A percentile compares a stretch with the other conserved stretches of the same genome.
These are phyloP conservation scores for Dermolepida albohirtum DNA, from an alignment of 2,888 invertebrate species.

Conservation along the genomic window DNA sequence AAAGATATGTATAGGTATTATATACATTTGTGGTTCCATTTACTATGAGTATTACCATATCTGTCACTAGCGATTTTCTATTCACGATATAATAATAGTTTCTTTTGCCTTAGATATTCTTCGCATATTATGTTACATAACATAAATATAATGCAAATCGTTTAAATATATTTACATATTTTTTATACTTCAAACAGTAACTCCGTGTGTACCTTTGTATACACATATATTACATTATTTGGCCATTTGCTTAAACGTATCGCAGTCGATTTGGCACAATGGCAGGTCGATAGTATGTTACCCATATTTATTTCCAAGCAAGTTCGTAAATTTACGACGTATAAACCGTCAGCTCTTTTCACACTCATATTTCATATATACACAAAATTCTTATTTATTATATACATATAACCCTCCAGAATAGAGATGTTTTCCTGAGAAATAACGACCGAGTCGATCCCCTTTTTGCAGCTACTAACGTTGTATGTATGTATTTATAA, in stretches of 20 bases:
- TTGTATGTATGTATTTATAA: too few relatives aligned
- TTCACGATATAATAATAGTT: too few relatives aligned
- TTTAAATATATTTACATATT: too few relatives aligned
- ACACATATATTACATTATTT: slow-evolving; percentile 3
- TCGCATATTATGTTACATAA: too few relatives aligned
- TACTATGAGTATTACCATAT: too few relatives aligned
- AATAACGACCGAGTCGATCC: slow-evolving; percentile 20
- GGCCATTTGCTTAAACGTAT: background rate
- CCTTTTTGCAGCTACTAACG: slow-evolving; percentile 26
- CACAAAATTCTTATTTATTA: slow-evolving; percentile 24
- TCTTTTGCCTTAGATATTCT: too few relatives aligned
- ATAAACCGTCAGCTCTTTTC: slow-evolving; percentile 30
- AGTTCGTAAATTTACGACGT: slow-evolving; percentile 33
- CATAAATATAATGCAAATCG: too few relatives aligned
- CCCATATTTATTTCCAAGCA: slow-evolving; percentile 32
- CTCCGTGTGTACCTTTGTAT: background rate
- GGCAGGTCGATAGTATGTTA: slow-evolving; percentile 30
- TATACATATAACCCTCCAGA: slow-evolving; percentile 11
- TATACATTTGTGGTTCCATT: too few relatives aligned
- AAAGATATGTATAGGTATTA: too few relatives aligned
- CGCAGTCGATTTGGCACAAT: slow-evolving; percentile 34
- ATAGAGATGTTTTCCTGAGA: slow-evolving; percentile 9
- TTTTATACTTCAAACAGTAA: too few relatives aligned
- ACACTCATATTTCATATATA: slow-evolving; percentile 26
- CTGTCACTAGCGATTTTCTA: too few relatives aligned